Base-by-base conservation (phyloP, 2,888 invertebrate species). In the Caenorhabditis sp. region DNA sequence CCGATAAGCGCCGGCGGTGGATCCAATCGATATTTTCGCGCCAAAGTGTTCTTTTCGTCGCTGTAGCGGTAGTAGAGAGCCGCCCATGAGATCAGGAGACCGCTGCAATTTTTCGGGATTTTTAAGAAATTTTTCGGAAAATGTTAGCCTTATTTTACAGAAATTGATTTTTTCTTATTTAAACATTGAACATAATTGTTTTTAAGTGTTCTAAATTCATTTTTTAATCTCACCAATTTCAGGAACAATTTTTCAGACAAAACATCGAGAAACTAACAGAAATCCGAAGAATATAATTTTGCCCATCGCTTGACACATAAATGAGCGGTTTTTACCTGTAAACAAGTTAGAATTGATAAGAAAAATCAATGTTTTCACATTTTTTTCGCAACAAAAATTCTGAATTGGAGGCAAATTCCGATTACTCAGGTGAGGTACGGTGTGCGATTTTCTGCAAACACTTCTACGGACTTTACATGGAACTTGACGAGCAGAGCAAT, bases 1-100 rank as follows among this genome's bases (percentile, higher is more conserved):
- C 86, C 86, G 8, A 46, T 52, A n/a, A 88, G 73, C 11, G 46
- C 71, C 9, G 87, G 87, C n/a, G 86, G 86, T 6, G 68, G 32
- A 5, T 85, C 83, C 11, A 87, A 61, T 26, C 56, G 59, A 24
- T 66, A 75, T 17, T 59, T 62, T 50, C 53, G 32, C 0, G 72
- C 72, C 6, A 32, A 8, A 11, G 59, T 73, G 17, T 65, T 71
- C 48, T 68, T 59, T 17, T 71, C 68, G 27, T 77, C 70, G n/a
- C 71, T 65, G 35, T 79, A 73, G 11, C 79, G 58, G 30, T 68
- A 70, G 43, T 76, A 79, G 17, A 79, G 66, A 15, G 70, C 68
- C 7, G 41, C 63, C 62, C 73, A 72, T 7, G 79, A 79, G 4
- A 79, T 56, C 4, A 61, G 46, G 1, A 73, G 52, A 9, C 79